A percentile compares a stretch with the other conserved stretches of the same genome.
These are phyloP conservation scores for Azemiops feae DNA, from an alignment of 2,113 vertebrate genomes.

Conservation along the genomic window DNA sequence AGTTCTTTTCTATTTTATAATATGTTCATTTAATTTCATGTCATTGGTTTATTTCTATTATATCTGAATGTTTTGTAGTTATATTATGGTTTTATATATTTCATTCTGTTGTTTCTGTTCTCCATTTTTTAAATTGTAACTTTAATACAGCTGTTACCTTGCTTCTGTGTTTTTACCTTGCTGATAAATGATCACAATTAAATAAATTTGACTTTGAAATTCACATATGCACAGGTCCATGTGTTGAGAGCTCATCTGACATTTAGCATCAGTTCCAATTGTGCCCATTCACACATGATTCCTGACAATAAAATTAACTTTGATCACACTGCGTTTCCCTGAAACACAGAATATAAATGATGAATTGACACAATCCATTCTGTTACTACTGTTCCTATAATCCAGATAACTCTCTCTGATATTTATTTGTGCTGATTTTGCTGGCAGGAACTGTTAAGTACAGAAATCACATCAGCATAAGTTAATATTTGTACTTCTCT, in stretches of 20 bases:
- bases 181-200: background rate
- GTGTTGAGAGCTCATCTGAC: background rate
- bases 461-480: constrained; percentile 50
- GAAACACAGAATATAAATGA: constrained; percentile 14
- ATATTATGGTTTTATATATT: background rate
- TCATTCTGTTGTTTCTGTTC: background rate
- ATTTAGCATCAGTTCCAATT: background rate
- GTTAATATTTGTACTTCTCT: constrained; percentile 69
- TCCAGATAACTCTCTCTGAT: constrained; percentile 18
- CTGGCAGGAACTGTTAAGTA: constrained; percentile 22
- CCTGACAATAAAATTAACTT: background rate
- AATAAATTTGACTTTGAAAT: background rate
- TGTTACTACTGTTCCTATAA: constrained; percentile 39
- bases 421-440: constrained; percentile 10
- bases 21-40: background rate
- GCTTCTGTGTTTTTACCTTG: background rate
- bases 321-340: constrained; percentile 13
- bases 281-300: background rate
- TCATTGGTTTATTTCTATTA: background rate
- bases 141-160: background rate
- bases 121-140: background rate
- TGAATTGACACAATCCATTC: background rate
- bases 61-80: background rate
- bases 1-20: background rate
- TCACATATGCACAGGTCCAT: background rate